Percentiles rank a stretch among this genome's conserved stretches.
These are phyloP conservation scores for Lordiphosa andalusiaca DNA, from an alignment of 2,888 invertebrate genomes.

Conservation along the genomic window DNA sequence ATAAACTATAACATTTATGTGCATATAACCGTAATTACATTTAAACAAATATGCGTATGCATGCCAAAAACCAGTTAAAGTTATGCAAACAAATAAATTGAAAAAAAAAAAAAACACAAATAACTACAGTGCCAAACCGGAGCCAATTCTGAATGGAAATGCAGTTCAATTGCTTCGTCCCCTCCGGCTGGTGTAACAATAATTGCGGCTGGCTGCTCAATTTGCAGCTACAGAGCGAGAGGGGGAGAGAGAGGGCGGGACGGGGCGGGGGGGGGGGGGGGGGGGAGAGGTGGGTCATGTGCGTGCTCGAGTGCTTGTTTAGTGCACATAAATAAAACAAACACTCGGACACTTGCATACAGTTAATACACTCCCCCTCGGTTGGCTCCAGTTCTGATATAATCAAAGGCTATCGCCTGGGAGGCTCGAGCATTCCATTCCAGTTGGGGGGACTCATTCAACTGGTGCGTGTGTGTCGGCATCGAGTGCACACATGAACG, in stretches of 20 bases:
- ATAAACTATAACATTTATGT: too few relatives aligned
- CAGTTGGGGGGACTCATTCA: slow-evolving; percentile 38
- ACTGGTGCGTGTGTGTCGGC: slow-evolving; percentile 49
- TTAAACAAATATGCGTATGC: neutral
- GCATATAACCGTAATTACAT: too few relatives aligned
- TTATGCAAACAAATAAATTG: slow-evolving; percentile 15
- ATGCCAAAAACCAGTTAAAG: slow-evolving; percentile 12
- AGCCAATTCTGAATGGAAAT: slow-evolving; percentile 12
- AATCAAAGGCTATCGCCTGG: slow-evolving; percentile 64
- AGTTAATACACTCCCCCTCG: slow-evolving; percentile 2
- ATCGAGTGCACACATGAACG: slow-evolving; percentile 39
- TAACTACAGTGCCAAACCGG: neutral
- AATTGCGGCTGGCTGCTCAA: slow-evolving; percentile 44
- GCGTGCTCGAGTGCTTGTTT: slow-evolving; percentile 51
- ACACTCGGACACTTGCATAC: slow-evolving; percentile 25
- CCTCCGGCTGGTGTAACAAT: slow-evolving; percentile 22
- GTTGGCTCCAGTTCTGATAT: slow-evolving; percentile 31
- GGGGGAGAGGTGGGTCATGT: slow-evolving; percentile 14
- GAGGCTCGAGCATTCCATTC: slow-evolving; percentile 28
- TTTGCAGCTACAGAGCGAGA: slow-evolving; percentile 23
- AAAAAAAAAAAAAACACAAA: neutral
- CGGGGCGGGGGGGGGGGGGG: neutral
- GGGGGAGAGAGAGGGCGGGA: neutral
- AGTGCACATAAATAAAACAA: slow-evolving; percentile 60
- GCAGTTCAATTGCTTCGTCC: slow-evolving; percentile 17